Percentiles rank a stretch among this genome's conserved stretches.
Evolutionary conservation across 2,797 vertebrate genomes (phyloP).

Genomic region (Todus mexicanus): DNA sequence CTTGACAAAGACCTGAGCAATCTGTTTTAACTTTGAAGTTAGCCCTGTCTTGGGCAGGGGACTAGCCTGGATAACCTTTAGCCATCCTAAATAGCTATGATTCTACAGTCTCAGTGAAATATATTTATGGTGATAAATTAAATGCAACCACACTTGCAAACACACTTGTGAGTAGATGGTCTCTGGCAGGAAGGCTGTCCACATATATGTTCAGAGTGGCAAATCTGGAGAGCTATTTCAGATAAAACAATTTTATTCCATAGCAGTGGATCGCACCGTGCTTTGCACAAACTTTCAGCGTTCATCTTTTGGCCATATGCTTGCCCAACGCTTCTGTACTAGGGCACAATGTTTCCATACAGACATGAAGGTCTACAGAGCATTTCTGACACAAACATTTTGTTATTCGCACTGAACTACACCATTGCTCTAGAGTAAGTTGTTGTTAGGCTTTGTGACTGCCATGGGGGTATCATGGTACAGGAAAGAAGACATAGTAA

Average conservation of each 20-base stretch:
- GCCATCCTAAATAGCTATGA: not conserved
- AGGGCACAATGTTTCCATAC: not conserved
- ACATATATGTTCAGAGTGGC: rapidly evolving
- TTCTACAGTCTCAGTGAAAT: not conserved
- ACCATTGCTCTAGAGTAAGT: not conserved
- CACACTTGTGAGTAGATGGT: not conserved
- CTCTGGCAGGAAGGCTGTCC: not conserved
- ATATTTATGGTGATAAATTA: not conserved
- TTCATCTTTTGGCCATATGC: not conserved
- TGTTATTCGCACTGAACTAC: not conserved
- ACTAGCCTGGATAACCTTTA: not conserved
- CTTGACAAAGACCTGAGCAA: not conserved
- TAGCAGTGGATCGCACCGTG: not conserved
- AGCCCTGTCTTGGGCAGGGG: not conserved
- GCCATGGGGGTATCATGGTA: not conserved
- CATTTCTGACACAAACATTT: not conserved
- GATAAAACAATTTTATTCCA: not conserved
- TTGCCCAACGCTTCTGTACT: not conserved
- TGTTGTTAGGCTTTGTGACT: not conserved
- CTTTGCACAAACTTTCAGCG: not conserved
- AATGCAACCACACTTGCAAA: not conserved
- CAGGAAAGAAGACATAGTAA: not conserved
- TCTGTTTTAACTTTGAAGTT: not conserved
- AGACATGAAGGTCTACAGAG: not conserved
- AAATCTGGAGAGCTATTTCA: not conserved